Percentiles rank a stretch among this genome's conserved stretches.
Conservation (phyloP, 1,140 invertebrate genomes). For the Lasaia peninsularis region DNA sequence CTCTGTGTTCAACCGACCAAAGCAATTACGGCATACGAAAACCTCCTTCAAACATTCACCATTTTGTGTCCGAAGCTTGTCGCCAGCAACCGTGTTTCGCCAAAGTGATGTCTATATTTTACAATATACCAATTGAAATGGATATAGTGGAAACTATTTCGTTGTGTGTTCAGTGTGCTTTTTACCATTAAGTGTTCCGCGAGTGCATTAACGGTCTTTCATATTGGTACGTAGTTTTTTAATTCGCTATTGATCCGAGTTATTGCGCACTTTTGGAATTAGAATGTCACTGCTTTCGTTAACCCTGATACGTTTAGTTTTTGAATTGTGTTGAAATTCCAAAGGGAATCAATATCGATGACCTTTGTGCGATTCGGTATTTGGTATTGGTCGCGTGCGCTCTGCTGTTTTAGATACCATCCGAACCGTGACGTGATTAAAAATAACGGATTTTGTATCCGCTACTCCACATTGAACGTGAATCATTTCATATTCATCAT, state of each 20-base stretch:
- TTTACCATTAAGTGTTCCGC: constrained; percentile 7
- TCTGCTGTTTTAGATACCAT: constrained; percentile 27
- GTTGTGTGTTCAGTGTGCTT: constrained; percentile 13
- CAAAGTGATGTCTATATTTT: constrained; percentile 10
- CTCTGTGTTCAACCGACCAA: constrained; percentile 56
- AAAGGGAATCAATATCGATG: constrained; percentile 34
- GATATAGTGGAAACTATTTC: constrained; percentile 15
- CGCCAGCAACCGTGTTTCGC: constrained; percentile 41
- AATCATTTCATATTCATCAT: neutral
- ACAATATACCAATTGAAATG: constrained; percentile 2
- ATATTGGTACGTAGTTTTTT: constrained; percentile 18
- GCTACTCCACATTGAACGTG: constrained; percentile 20
- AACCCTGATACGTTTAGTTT: too few relatives aligned
- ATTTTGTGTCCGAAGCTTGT: constrained; percentile 57
- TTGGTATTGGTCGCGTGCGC: constrained; percentile 31
- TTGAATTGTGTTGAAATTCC: too few relatives aligned
- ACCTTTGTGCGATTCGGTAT: constrained; percentile 33
- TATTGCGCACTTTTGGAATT: too few relatives aligned
- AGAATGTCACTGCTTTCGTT: too few relatives aligned
- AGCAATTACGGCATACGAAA: constrained; percentile 57
- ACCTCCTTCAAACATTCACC: constrained; percentile 70
- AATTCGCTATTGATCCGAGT: constrained; percentile 7
- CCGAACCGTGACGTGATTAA: constrained; percentile 34
- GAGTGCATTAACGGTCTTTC: constrained; percentile 5
- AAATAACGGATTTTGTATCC: constrained; percentile 38